Evolutionary conservation across 2,113 vertebrate genomes (phyloP).

Genomic region (Columba livia): DNA sequence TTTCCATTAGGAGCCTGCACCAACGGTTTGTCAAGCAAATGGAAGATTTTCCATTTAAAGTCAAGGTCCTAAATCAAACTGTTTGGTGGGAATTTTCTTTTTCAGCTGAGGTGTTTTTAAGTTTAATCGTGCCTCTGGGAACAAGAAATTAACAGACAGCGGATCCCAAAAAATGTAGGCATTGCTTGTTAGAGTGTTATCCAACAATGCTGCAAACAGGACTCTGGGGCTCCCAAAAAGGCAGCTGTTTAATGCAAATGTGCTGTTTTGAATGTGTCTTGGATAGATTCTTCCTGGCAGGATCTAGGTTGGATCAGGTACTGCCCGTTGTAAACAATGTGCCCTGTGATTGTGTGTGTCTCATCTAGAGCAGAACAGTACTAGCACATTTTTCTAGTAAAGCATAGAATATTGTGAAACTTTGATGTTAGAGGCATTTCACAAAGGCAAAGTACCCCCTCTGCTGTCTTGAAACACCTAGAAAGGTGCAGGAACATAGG

Average conservation of each 20-base stretch:
- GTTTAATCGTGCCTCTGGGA: background rate
- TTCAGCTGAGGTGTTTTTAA: background rate
- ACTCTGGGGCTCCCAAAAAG: background rate
- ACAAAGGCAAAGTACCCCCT: background rate
- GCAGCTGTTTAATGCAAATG: background rate
- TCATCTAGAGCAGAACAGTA: background rate
- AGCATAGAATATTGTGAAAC: background rate
- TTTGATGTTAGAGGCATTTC: background rate
- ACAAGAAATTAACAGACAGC: background rate
- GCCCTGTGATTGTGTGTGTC: background rate
- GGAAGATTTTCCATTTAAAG: background rate
- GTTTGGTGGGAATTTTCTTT: background rate
- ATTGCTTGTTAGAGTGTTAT: background rate
- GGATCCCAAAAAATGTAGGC: background rate
- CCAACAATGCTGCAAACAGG: background rate
- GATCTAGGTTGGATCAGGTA: background rate
- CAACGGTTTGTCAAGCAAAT: background rate
- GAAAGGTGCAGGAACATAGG: background rate
- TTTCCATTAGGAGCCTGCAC: background rate
- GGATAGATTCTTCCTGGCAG: background rate
- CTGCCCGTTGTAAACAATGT: fast-evolving
- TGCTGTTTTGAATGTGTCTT: background rate
- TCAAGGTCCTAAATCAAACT: background rate
- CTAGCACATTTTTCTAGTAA: background rate
- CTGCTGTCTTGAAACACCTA: background rate